Percentiles rank a stretch among this genome's conserved stretches.
Evolutionary conservation across 2,113 vertebrate genomes (phyloP).

Genomic region (Anas platyrhynchos): DNA sequence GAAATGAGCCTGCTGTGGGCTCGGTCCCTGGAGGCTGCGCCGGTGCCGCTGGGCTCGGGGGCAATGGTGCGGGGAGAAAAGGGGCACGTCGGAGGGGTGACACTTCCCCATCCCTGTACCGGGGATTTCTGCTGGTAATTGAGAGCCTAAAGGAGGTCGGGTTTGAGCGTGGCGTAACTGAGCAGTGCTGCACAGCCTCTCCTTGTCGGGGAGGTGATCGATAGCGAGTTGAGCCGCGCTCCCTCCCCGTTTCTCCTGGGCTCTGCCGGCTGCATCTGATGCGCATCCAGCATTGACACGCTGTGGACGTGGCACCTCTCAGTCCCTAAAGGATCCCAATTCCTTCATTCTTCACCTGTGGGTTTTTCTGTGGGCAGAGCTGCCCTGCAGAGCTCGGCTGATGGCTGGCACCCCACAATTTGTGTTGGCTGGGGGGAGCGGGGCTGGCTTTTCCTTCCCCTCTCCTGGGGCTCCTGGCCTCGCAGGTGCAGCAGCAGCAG

Average conservation of each 20-base stretch:
- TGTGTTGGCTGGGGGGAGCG: too few relatives aligned
- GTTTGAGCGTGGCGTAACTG: background rate
- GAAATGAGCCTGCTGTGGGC: background rate
- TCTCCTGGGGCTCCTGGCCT: background rate
- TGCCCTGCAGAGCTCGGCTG: background rate
- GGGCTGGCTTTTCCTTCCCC: too few relatives aligned
- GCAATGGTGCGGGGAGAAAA: background rate
- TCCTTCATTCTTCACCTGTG: too few relatives aligned
- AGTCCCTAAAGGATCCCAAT: too few relatives aligned
- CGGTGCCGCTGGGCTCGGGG: background rate
- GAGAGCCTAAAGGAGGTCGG: background rate
- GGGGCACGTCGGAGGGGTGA: background rate
- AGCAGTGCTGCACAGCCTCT: background rate
- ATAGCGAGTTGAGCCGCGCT: background rate
- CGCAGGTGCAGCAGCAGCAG: background rate
- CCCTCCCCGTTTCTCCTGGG: too few relatives aligned
- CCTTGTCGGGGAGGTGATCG: background rate
- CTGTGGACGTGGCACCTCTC: too few relatives aligned
- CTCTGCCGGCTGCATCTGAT: too few relatives aligned
- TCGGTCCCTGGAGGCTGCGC: background rate
- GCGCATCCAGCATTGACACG: too few relatives aligned
- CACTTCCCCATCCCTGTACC: background rate
- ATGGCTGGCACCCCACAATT: background rate
- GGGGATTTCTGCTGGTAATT: fast-evolving
- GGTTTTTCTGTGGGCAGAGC: background rate